A percentile compares a stretch with the other conserved stretches of the same genome.
Evolutionary conservation across 2,888 invertebrate genomes (phyloP).

Genomic region (Choreutis nemorana): DNA sequence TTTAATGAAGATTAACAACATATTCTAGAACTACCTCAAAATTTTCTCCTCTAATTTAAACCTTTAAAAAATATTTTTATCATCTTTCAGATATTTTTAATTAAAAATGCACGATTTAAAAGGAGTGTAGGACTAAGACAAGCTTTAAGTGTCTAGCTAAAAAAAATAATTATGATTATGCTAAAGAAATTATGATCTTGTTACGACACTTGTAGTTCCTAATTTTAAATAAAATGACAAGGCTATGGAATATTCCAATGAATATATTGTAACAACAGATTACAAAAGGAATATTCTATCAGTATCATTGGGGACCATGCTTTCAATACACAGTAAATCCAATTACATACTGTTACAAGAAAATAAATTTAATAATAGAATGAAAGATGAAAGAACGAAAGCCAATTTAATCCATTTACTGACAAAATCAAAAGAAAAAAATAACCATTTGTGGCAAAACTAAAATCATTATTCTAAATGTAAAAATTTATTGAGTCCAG

Average conservation of each 20-base stretch:
- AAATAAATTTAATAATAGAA: conserved; percentile 37
- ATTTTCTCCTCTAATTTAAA: too few relatives aligned
- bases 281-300: conserved; percentile 41
- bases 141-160: too few relatives aligned
- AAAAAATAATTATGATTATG: too few relatives aligned
- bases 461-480: conserved; percentile 52
- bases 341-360: conserved; percentile 18
- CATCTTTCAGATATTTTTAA: too few relatives aligned
- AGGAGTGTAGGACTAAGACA: too few relatives aligned
- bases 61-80: too few relatives aligned
- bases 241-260: conserved; percentile 50
- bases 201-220: too few relatives aligned
- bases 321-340: conserved; percentile 53
- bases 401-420: conserved; percentile 43
- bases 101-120: too few relatives aligned
- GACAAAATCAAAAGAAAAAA: conserved; percentile 35
- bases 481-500: conserved; percentile 50
- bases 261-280: conserved; percentile 59
- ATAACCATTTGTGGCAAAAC: conserved; percentile 38
- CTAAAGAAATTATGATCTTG: too few relatives aligned
- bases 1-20: too few relatives aligned
- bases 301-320: conserved; percentile 52
- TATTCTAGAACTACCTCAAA: too few relatives aligned
- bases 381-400: conserved; percentile 50
- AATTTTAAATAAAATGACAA: too few relatives aligned